These are phyloP conservation scores for Sebastes taczanowskii DNA, from an alignment of 2,797 vertebrate genomes.

Conservation along the genomic window DNA sequence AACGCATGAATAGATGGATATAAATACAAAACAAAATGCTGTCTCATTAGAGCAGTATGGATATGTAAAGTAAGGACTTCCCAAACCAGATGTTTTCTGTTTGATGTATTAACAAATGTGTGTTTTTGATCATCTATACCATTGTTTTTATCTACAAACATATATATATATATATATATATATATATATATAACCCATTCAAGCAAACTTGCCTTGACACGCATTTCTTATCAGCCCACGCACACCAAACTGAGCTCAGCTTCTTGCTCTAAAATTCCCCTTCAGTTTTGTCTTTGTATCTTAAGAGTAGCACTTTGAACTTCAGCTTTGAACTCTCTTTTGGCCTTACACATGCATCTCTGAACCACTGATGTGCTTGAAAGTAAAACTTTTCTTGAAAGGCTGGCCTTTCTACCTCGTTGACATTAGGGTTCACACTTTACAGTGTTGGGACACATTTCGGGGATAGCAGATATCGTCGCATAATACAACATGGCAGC, in stretches of 20 bases:
- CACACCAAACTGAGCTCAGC: not conserved
- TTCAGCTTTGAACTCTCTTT: slow-evolving; percentile 39
- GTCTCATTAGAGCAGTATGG: not conserved
- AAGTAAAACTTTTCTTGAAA: slow-evolving; percentile 42
- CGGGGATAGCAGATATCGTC: not conserved
- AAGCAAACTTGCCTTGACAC: not conserved
- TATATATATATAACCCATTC: not conserved
- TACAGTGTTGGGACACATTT: not conserved
- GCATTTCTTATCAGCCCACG: slow-evolving; percentile 5
- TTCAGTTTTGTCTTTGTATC: slow-evolving; percentile 37
- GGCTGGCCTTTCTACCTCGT: slow-evolving; percentile 23
- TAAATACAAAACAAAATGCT: not conserved
- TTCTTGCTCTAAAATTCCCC: slow-evolving; percentile 26
- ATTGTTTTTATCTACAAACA: not conserved
- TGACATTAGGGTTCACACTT: slow-evolving; percentile 7
- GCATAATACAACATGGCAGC: not conserved
- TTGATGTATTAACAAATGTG: not conserved
- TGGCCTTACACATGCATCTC: slow-evolving; percentile 19
- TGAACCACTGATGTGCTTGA: slow-evolving; percentile 25
- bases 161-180: not conserved
- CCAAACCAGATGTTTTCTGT: not conserved
- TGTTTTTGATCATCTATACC: not conserved
- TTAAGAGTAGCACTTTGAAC: slow-evolving; percentile 45
- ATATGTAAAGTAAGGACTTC: not conserved
- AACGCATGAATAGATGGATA: not conserved